A percentile compares a stretch with the other conserved stretches of the same genome.
Conservation (phyloP, 1,140 invertebrate species). For the Ceratoteleas bidentatus region DNA sequence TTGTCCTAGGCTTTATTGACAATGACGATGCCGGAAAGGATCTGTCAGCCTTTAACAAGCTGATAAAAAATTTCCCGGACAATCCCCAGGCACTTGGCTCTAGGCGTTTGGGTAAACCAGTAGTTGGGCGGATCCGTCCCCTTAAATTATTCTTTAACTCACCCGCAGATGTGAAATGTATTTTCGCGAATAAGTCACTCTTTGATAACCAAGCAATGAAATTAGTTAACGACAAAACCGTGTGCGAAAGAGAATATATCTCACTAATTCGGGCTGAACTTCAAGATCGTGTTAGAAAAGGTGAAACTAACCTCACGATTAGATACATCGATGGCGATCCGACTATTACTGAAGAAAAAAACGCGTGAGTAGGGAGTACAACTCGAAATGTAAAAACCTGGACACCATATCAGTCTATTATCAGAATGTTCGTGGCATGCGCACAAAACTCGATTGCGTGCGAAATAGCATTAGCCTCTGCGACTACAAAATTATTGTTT, state of each 20-base stretch:
- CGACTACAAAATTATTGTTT: slow-evolving; percentile 6
- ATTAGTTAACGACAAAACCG: not conserved
- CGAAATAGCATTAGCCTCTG: not conserved
- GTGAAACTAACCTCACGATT: slow-evolving; percentile 1
- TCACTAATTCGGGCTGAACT: not conserved
- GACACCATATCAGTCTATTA: not conserved
- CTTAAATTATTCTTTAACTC: slow-evolving; percentile 3
- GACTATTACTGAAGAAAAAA: not conserved
- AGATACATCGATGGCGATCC: not conserved
- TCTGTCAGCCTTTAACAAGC: not conserved
- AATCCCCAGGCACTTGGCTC: not conserved
- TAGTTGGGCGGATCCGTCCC: not conserved
- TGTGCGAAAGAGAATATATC: not conserved
- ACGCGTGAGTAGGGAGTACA: not conserved
- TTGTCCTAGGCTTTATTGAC: not conserved
- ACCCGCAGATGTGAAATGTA: not conserved
- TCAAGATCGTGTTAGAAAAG: not conserved
- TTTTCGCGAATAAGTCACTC: not conserved
- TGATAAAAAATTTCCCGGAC: not conserved
- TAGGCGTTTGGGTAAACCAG: not conserved
- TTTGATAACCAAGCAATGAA: not conserved
- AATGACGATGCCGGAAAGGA: not conserved
- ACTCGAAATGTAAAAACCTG: not conserved
- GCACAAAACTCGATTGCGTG: not conserved
- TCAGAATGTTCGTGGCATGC: not conserved